These are phyloP conservation scores for Dynastes tityus DNA, from an alignment of 2,888 invertebrate genomes.

Conservation along the genomic window DNA sequence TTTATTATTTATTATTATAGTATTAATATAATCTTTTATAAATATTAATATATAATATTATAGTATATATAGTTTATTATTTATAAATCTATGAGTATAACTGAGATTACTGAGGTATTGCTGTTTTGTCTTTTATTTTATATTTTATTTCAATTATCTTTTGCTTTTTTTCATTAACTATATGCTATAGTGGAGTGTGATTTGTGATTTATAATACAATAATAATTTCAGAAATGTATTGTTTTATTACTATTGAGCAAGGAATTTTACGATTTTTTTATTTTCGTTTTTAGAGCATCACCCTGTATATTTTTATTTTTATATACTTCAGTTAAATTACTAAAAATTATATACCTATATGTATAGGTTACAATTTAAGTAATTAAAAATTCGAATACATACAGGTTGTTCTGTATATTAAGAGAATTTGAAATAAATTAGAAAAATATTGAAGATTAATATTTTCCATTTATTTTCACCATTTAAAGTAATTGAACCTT, in stretches of 20 bases:
- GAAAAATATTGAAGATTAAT: no score
- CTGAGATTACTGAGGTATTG: conserved; percentile 72
- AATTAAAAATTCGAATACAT: neutral
- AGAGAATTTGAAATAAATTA: no score
- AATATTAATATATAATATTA: conserved; percentile 62
- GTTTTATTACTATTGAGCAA: conserved; percentile 36
- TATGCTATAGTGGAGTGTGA: neutral
- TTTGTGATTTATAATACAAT: neutral
- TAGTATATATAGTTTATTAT: conserved; percentile 49
- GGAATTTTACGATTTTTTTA: conserved; percentile 23
- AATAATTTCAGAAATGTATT: neutral
- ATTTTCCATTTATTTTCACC: no score
- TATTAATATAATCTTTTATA: conserved; percentile 66
- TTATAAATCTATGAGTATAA: conserved; percentile 65
- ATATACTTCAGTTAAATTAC: no score
- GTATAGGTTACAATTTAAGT: no score
- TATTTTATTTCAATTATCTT: conserved; percentile 52
- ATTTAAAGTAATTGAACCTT: no score
- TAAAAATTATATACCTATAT: no score
- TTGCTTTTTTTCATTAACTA: conserved; percentile 8
- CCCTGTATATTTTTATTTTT: conserved; percentile 6
- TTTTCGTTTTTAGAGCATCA: conserved; percentile 13
- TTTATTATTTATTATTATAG: conserved; percentile 25
- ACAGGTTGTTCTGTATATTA: neutral
- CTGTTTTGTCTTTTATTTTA: conserved; percentile 68